Conservation (phyloP, 2,888 invertebrate species). For the Choreutis nemorana region DNA sequence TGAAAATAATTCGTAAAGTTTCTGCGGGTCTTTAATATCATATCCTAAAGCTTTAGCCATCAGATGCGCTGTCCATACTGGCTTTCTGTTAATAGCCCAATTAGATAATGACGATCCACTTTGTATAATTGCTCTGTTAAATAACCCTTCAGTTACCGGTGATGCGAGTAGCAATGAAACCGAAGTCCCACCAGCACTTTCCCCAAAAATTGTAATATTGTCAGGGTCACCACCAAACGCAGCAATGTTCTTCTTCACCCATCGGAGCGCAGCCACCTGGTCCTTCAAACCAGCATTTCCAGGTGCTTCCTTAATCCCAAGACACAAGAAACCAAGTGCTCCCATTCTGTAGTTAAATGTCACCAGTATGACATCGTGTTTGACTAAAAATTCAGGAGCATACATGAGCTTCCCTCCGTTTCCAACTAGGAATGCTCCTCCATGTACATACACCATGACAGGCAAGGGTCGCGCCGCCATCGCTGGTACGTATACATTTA, state of each 20-base stretch:
- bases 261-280: constrained; percentile 48
- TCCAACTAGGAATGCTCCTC: constrained; percentile 45
- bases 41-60: constrained; percentile 38
- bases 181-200: constrained; percentile 49
- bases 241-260: constrained; percentile 50
- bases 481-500: constrained; percentile 24
- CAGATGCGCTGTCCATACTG: constrained; percentile 36
- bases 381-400: constrained; percentile 41
- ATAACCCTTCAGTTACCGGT: constrained; percentile 33
- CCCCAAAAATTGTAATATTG: constrained; percentile 50
- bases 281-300: constrained; percentile 54
- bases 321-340: constrained; percentile 42
- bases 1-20: constrained; percentile 38
- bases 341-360: constrained; percentile 54
- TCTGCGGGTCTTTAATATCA: constrained; percentile 32
- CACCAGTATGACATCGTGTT: constrained; percentile 41
- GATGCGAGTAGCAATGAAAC: constrained; percentile 34
- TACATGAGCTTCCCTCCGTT: constrained; percentile 44
- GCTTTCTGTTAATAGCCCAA: constrained; percentile 45
- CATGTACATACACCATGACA: constrained; percentile 53
- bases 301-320: constrained; percentile 47
- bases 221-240: constrained; percentile 52
- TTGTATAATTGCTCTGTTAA: constrained; percentile 43
- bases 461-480: constrained; percentile 24
- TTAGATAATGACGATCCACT: constrained; percentile 43